phyloP scores from a whole-genome alignment of 2,797 vertebrate genomes.

The Cyclopterus lumpus region DNA sequence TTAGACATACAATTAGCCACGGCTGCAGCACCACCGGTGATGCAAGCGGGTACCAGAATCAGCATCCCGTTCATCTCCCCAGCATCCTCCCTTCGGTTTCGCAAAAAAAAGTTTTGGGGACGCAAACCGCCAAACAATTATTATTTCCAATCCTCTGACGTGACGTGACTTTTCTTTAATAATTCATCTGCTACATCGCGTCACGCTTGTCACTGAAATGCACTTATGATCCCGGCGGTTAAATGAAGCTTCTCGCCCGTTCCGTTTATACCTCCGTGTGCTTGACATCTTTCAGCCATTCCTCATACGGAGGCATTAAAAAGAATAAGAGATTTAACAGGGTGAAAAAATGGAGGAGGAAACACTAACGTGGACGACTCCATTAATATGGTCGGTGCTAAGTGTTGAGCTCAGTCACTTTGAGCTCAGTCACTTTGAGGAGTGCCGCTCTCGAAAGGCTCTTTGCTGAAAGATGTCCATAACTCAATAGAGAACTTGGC shows the following conservation, averaged over 20 bases:
- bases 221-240: conserved; percentile 48
- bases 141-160: conserved; percentile 55
- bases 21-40: conserved; percentile 45
- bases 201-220: conserved; percentile 68
- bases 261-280: conserved; percentile 38
- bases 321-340: conserved; percentile 43
- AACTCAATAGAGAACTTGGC: conserved; percentile 76
- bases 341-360: conserved; percentile 48
- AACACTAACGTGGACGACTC: conserved; percentile 60
- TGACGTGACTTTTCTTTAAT: conserved; percentile 58
- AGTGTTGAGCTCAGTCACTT: conserved; percentile 69
- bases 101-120: conserved; percentile 49
- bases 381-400: conserved; percentile 63
- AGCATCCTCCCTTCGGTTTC: background rate
- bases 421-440: conserved; percentile 65
- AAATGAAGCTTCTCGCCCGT: conserved; percentile 48
- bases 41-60: conserved; percentile 26
- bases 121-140: conserved; percentile 44
- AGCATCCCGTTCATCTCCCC: conserved; percentile 38
- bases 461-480: conserved; percentile 62
- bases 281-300: conserved; percentile 10
- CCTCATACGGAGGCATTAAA: conserved; percentile 33
- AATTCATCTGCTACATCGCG: conserved; percentile 66
- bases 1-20: conserved; percentile 80
- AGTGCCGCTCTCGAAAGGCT: conserved; percentile 63